Evolutionary conservation across 2,797 vertebrate genomes (phyloP).

Genomic region (Phalanger gymnotis): DNA sequence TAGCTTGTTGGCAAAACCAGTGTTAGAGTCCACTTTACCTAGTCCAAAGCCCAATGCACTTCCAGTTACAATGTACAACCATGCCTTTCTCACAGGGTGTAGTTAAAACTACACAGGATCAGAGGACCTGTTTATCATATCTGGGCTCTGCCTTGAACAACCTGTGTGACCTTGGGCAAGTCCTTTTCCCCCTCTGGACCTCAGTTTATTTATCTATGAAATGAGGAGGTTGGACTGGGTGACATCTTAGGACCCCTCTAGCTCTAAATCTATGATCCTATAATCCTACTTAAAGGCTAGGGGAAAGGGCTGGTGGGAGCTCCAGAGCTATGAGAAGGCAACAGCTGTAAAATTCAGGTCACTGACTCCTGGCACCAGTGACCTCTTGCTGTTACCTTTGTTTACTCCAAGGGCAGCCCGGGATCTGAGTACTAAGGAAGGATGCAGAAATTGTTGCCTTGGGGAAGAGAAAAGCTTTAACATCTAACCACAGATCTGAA

Average conservation of each 20-base stretch:
- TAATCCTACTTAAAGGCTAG: neutral
- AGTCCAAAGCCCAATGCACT: neutral
- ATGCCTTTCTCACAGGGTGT: neutral
- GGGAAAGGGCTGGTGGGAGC: neutral
- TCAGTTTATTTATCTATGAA: neutral
- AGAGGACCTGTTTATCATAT: neutral
- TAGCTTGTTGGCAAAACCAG: neutral
- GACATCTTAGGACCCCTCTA: neutral
- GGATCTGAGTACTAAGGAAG: constrained; percentile 38
- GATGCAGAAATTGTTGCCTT: constrained; percentile 83
- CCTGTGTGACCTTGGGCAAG: neutral
- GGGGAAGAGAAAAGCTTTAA: constrained; percentile 84
- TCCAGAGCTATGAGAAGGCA: neutral
- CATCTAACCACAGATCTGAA: constrained; percentile 86
- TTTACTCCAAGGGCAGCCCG: constrained; percentile 2
- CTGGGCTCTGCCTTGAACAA: neutral
- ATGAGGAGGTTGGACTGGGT: neutral
- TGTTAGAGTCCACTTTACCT: neutral
- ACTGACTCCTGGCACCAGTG: neutral
- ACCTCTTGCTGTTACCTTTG: neutral
- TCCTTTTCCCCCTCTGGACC: neutral
- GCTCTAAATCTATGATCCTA: neutral
- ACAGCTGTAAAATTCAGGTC: neutral
- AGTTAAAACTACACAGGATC: neutral
- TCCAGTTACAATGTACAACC: neutral